Evolutionary conservation across 2,797 vertebrate genomes (phyloP), one percentile per base, ranked within the genome.

Genomic region (Enteromius fasciolatus): DNA sequence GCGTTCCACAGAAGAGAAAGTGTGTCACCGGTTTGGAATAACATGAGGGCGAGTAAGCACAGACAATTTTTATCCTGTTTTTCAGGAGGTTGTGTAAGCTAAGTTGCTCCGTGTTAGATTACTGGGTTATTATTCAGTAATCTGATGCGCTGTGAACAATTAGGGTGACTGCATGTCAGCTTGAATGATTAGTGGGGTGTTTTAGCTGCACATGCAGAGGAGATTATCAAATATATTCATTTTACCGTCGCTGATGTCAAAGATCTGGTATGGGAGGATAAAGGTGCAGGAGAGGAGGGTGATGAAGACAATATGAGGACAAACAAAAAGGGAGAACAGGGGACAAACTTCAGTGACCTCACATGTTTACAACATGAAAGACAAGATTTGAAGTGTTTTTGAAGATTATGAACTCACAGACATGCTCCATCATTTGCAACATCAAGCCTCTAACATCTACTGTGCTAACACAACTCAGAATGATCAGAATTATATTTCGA

Each of bases 221-320:
- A 70, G 20, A 66, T 57, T 1, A 61, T 52, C 10, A 39, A 64
- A 66, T 63, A 36, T 74, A 25, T 76, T 73, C 7, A 54, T 85
- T 86, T 86, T 87, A 89, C 85, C 86, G 69, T 92, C 85, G 64
- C 82, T 72, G 83, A 83, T 82, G 84, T 89, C 84, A 86, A 76
- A 87, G 86, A 73, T 89, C 83, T 90, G 87, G 83, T 78, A 78
- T 39, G 20, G 36, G 66, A 52, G 69, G 61, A 69, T 41, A 77
- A 74, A 82, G 17, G 69, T 20, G 48, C 20, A 82, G 46, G 36
- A 64, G 52, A 50, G 75, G 76, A 82, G 82, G 75, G 28, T 52
- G 9, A 83, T 73, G 61, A 82, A 78, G 83, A 39, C 78, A 23
- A 52, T 31, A 20, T 28, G 20, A 64, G 52, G 79, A 79, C 25